These are phyloP conservation scores for Prunella fulvescens DNA, from an alignment of 2,113 vertebrate species.

Conservation along the genomic window DNA sequence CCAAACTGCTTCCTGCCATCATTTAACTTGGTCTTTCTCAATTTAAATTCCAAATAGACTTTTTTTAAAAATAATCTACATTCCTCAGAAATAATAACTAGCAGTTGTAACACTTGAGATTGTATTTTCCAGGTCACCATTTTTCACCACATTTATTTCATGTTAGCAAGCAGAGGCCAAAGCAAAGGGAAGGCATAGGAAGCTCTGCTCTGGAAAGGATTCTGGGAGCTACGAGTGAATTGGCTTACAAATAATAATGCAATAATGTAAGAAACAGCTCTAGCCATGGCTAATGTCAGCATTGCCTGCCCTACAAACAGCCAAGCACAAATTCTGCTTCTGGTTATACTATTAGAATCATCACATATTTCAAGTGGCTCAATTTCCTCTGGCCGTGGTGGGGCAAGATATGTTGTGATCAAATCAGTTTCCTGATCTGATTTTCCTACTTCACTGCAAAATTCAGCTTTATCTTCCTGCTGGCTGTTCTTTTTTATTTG, in stretches of 20 bases:
- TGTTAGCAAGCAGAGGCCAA: neutral
- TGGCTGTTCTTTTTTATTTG: constrained; percentile 73
- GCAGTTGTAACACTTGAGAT: neutral
- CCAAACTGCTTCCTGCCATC: neutral
- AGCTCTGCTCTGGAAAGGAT: neutral
- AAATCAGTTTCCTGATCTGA: constrained; percentile 43
- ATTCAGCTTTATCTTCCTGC: constrained; percentile 71
- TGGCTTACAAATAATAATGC: neutral
- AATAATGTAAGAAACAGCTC: neutral
- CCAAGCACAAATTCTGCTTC: neutral
- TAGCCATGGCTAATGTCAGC: neutral
- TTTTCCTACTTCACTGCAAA: constrained; percentile 76
- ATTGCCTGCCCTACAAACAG: neutral
- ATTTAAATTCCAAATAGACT: neutral
- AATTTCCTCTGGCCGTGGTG: neutral
- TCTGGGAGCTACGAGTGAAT: neutral
- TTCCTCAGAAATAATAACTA: neutral
- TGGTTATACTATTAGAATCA: neutral
- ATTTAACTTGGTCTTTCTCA: neutral
- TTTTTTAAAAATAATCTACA: neutral
- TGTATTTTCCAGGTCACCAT: neutral
- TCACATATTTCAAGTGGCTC: neutral
- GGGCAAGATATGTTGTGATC: neutral
- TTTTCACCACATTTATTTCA: neutral
- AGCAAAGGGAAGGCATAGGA: neutral